These are phyloP conservation scores for Sphinx pinastri DNA, from an alignment of 2,888 invertebrate genomes.

Conservation along the genomic window DNA sequence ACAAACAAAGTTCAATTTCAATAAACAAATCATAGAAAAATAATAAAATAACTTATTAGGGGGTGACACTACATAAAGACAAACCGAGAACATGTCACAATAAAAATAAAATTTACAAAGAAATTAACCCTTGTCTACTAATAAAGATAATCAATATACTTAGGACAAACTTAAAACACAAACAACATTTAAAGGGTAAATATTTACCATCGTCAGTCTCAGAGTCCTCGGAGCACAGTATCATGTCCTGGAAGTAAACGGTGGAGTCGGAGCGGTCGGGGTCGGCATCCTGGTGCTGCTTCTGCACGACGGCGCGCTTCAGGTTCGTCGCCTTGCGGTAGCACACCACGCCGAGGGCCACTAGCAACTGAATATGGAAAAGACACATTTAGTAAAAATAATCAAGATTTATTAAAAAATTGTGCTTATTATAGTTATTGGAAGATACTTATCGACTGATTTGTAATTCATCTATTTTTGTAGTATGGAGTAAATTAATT, in stretches of 20 bases:
- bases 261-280: conserved; percentile 97
- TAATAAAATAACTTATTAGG: not conserved
- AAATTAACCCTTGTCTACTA: not conserved
- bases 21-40: conserved; percentile 6
- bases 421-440: too few relatives aligned
- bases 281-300: conserved; percentile 90
- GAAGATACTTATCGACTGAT: too few relatives aligned
- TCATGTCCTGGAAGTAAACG: conserved; percentile 97
- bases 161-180: not conserved
- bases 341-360: conserved; percentile 94
- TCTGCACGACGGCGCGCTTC: conserved; percentile 88
- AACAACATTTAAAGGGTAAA: not conserved
- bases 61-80: not conserved
- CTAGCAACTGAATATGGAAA: conserved; percentile 83
- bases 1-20: not conserved
- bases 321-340: conserved; percentile 95
- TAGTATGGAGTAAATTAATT: too few relatives aligned
- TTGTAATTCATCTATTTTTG: not conserved
- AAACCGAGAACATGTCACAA: conserved; percentile 4
- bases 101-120: not conserved
- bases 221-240: conserved; percentile 95
- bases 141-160: conserved; percentile 23
- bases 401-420: too few relatives aligned
- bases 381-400: not conserved
- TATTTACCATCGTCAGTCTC: conserved; percentile 92